Evolutionary conservation across 1,140 invertebrate species (phyloP).

Genomic region (Carcinoscorpius rotundicauda): DNA sequence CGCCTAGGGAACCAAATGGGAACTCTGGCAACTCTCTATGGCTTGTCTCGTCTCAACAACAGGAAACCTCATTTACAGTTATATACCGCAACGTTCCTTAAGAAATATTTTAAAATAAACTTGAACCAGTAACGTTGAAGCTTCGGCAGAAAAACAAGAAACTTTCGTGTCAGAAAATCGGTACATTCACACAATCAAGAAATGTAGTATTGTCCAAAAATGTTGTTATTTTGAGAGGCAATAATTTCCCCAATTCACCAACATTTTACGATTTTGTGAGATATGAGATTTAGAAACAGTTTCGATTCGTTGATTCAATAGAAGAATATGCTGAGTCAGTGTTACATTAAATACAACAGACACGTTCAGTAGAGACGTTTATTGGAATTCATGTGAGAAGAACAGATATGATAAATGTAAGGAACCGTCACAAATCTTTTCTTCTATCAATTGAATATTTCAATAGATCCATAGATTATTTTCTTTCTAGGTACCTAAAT

Average conservation of each 20-base stretch:
- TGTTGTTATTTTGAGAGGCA: background rate
- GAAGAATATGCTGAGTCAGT: background rate
- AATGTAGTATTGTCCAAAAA: background rate
- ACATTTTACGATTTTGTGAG: background rate
- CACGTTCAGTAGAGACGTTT: slow-evolving; percentile 29
- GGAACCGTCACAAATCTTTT: slow-evolving; percentile 43
- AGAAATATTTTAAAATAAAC: slow-evolving; percentile 1
- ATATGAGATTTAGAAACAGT: background rate
- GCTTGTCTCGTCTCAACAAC: slow-evolving; percentile 40
- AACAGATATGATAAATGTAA: slow-evolving; percentile 37
- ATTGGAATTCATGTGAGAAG: slow-evolving; percentile 46
- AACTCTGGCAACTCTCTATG: slow-evolving; percentile 50
- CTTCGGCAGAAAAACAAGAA: background rate
- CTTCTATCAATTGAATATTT: slow-evolving; percentile 44
- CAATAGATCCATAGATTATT: slow-evolving; percentile 42
- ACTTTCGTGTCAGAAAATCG: background rate
- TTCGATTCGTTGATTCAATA: background rate
- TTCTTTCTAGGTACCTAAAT: slow-evolving; percentile 34
- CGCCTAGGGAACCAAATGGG: slow-evolving; percentile 51
- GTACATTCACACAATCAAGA: background rate
- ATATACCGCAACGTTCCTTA: background rate
- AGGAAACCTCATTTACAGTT: slow-evolving; percentile 22
- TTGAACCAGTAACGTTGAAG: background rate
- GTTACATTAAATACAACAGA: background rate
- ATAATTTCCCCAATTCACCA: background rate